These are phyloP conservation scores for Eumeta japonica DNA, from an alignment of 1,140 invertebrate genomes.

Conservation along the genomic window DNA sequence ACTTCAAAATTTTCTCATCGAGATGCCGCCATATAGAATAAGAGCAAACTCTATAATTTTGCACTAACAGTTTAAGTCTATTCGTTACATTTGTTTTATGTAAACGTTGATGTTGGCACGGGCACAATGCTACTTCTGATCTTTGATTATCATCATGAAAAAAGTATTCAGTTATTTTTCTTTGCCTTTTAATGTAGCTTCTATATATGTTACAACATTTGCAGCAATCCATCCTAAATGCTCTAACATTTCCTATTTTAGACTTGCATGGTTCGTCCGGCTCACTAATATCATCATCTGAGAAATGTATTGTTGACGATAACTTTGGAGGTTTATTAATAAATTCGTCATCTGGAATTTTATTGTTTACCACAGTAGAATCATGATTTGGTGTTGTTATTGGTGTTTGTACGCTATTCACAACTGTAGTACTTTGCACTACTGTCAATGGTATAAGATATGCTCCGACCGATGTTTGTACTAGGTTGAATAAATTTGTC, in stretches of 20 bases:
- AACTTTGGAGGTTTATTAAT: conserved; percentile 23
- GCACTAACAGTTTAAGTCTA: conserved; percentile 25
- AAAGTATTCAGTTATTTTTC: conserved; percentile 31
- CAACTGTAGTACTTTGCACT: background rate
- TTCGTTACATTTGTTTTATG: conserved; percentile 25
- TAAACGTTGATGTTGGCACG: conserved; percentile 24
- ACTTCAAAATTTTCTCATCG: conserved; percentile 6
- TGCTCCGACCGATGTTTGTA: conserved; percentile 17
- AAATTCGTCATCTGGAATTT: background rate
- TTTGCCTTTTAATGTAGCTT: conserved; percentile 22
- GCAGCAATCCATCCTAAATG: too few relatives aligned
- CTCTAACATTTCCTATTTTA: too few relatives aligned
- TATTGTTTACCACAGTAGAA: background rate
- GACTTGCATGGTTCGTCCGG: too few relatives aligned
- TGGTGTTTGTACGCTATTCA: background rate
- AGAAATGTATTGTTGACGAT: too few relatives aligned
- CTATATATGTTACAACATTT: conserved; percentile 28
- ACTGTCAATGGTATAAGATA: conserved; percentile 18
- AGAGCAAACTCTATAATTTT: conserved; percentile 19
- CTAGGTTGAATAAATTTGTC: conserved; percentile 12
- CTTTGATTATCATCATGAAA: too few relatives aligned
- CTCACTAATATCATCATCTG: too few relatives aligned
- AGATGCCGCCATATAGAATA: conserved; percentile 15
- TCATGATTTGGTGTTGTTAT: background rate
- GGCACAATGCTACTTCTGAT: conserved; percentile 8